Percentiles rank a stretch among this genome's conserved stretches.
phyloP scores from a whole-genome alignment of 2,888 invertebrate species.

The Sinopyrophorus schimmeli region DNA sequence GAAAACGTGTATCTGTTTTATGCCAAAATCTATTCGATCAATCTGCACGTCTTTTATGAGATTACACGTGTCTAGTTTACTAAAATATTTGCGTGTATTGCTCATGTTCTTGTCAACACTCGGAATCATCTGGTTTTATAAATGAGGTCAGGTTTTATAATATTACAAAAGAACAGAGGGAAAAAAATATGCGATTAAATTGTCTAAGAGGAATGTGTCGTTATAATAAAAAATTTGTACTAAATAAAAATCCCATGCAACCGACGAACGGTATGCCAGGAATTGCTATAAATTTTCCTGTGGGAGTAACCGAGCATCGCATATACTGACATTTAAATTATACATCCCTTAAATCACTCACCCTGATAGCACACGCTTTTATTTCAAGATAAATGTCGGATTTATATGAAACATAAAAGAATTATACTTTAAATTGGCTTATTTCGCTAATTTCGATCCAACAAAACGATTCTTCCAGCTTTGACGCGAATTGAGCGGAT shows the following conservation, averaged over 20 bases:
- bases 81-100: constrained; percentile 10
- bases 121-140: background rate
- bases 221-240: too few relatives aligned
- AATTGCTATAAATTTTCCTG: constrained; percentile 28
- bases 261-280: constrained; percentile 16
- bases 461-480: too few relatives aligned
- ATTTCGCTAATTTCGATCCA: too few relatives aligned
- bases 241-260: constrained; percentile 8
- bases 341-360: constrained; percentile 29
- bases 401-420: too few relatives aligned
- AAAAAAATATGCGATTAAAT: background rate
- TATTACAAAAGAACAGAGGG: background rate
- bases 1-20: too few relatives aligned
- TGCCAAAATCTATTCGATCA: constrained; percentile 6
- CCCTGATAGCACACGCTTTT: constrained; percentile 4
- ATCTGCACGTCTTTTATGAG: constrained; percentile 6
- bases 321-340: constrained; percentile 26
- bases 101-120: background rate
- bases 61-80: background rate
- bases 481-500: too few relatives aligned
- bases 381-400: constrained; percentile 11
- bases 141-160: background rate
- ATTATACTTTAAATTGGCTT: too few relatives aligned
- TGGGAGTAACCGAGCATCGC: constrained; percentile 25
- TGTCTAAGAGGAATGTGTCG: too few relatives aligned